Base-by-base conservation (phyloP, 1,140 invertebrate species). In the Euwallacea fornicatus region DNA sequence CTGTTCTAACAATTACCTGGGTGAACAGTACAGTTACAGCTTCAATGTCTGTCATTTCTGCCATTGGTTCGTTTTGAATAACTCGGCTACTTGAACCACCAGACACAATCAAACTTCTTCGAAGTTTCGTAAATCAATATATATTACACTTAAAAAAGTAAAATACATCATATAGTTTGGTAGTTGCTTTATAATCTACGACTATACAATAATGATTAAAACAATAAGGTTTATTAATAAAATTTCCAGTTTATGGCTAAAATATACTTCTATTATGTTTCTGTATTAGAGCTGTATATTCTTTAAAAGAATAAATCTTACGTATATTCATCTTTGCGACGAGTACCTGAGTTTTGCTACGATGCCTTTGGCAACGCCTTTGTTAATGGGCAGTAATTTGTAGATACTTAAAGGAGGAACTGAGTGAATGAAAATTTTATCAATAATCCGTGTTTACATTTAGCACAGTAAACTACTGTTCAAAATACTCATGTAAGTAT, bases 101-200 rank as follows among this genome's bases (percentile, higher is more conserved):
- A 33, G 21, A 33, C 4, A 4, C 1, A 33, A 33, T 33, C 21
- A 33, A 33, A 33, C 21, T 4, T 33, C 21, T 33, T 33, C 4
- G 21, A 33, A 33, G 4, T 33, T 33, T 33, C 21, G 21, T 33
- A 33, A 33, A 33, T 33, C 21, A 33, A 33, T 33, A 33, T 66
- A 66, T 55, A 66, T 66, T 47, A 13, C 47, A 66, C 47, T 66
- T 55, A 53, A 54, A 66, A 66, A 66, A 55, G 33, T 66, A 66
- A 66, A 66, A 66, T 66, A 66, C 63, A 66, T 21, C 9, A 50
- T 50, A 50, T 50, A 66, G 64, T 66, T 66, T 66, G 64, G 64
- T 66, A 54, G 64, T 66, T 55, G 64, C 64, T 66, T 66, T 66
- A 46, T 54, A 54, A 54, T 43, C 59, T 61, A 61, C 41, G 33